phyloP scores from a whole-genome alignment of 2,888 invertebrate genomes.

The Diadegma fenestrale region DNA sequence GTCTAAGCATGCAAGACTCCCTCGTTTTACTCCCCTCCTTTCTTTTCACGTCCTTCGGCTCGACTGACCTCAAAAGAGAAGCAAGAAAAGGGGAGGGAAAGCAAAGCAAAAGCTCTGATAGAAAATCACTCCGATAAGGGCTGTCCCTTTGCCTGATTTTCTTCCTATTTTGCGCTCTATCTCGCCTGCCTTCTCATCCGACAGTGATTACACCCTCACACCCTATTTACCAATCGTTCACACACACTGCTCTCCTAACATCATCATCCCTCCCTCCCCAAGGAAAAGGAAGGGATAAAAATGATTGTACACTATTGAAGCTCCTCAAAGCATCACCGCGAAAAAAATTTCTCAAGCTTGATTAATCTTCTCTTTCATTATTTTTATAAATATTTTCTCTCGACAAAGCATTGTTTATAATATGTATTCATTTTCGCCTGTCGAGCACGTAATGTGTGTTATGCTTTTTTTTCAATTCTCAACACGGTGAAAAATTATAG shows the following conservation, averaged over 20 bases:
- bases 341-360: conserved; percentile 42
- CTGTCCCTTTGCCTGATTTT: conserved; percentile 30
- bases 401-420: conserved; percentile 40
- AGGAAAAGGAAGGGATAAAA: background rate
- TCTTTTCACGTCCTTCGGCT: conserved; percentile 46
- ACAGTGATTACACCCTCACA: conserved; percentile 62
- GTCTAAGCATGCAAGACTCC: conserved; percentile 33
- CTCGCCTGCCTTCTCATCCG: conserved; percentile 29
- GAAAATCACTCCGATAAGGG: conserved; percentile 20
- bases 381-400: conserved; percentile 47
- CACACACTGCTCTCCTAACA: conserved; percentile 52
- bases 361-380: conserved; percentile 19
- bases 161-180: conserved; percentile 49
- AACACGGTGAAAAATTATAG: conserved; percentile 8
- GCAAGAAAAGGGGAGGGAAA: background rate
- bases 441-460: conserved; percentile 23
- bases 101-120: background rate
- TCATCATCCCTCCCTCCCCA: background rate
- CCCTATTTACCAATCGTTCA: conserved; percentile 69
- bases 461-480: background rate
- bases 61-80: conserved; percentile 63
- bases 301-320: conserved; percentile 8
- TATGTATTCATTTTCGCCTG: conserved; percentile 19
- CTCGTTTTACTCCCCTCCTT: background rate
- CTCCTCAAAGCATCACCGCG: conserved; percentile 29